Base-by-base conservation (phyloP, 2,888 invertebrate genomes). In the Ormyrus rosae region DNA sequence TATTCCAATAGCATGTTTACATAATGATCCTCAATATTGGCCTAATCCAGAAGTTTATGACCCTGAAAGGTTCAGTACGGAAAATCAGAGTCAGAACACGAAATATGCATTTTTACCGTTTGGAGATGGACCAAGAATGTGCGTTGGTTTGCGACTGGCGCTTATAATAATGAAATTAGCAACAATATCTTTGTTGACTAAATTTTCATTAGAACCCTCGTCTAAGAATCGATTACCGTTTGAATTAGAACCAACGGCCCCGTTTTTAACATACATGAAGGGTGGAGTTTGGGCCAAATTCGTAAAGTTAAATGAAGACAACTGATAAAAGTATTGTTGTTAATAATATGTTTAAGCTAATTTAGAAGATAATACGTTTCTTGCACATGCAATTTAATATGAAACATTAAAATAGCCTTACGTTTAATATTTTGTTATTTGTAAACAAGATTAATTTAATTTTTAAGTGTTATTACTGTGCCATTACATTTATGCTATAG, bases 71-170 rank as follows among this genome's bases (percentile, higher is more conserved):
- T 80, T 80, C 45, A 68, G 8, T 13, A 11, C 74, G 2, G 64
- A 56, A 11, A 63, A 63, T 56, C 86, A 85, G 45, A 63, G 79
- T 0, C 45, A 53, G 0, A 81, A 85, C 6, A 80, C 81, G 0
- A 88, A 83, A 74, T 86, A 77, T 53, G 63, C 80, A 1, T 86
- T 81, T 67, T 34, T 89, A 11, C 86, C 88, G 0, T 89, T 89
- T 77, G 86, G 88, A 1, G 87, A 87, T 6, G 89, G 89, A 0
- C 87, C 88, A 0, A 85, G 89, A 63, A 84, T 84, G 6, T 89
- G 88, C 78, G 83, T 85, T 5, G 89, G 88, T 0, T 86, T 86
- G 83, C 82, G 85, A 71, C 82, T 89, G 82, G 88, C 85, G 0
- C 6, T 82, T 11, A 6, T 87, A 45, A 83, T 84, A 34, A 81